These are phyloP conservation scores for Siniperca obscura DNA, from an alignment of 2,797 vertebrate genomes.

Conservation along the genomic window DNA sequence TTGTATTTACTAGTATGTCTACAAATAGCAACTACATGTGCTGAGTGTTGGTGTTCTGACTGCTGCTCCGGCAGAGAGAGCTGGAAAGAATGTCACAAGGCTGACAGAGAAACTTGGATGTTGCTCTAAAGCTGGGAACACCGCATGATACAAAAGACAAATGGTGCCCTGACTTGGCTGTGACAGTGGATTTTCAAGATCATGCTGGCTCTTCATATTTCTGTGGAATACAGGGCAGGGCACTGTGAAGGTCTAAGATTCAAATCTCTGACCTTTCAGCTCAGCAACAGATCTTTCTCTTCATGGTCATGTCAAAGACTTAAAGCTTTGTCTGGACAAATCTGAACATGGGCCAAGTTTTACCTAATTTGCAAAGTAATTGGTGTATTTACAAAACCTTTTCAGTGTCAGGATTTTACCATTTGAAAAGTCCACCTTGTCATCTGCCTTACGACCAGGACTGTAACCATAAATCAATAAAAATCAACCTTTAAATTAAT, in stretches of 20 bases:
- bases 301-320: background rate
- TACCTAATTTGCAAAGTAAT: background rate
- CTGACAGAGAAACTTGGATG: background rate
- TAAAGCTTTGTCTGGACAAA: background rate
- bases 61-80: constrained; percentile 10
- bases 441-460: background rate
- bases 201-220: background rate
- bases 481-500: constrained; percentile 29
- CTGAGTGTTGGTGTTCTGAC: constrained; percentile 16
- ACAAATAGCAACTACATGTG: constrained; percentile 36
- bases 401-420: background rate
- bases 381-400: background rate
- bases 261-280: background rate
- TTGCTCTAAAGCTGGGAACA: constrained; percentile 1
- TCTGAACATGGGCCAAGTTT: background rate
- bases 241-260: background rate
- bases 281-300: background rate
- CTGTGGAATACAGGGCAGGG: background rate
- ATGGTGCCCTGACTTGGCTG: constrained; percentile 10
- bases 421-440: background rate
- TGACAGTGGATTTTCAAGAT: constrained; percentile 21
- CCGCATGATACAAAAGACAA: background rate
- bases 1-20: constrained; percentile 29
- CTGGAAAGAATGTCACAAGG: background rate
- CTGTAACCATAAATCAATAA: constrained; percentile 13